Conservation (phyloP, 1,140 invertebrate species). For the Melipona quadrifasciata region DNA sequence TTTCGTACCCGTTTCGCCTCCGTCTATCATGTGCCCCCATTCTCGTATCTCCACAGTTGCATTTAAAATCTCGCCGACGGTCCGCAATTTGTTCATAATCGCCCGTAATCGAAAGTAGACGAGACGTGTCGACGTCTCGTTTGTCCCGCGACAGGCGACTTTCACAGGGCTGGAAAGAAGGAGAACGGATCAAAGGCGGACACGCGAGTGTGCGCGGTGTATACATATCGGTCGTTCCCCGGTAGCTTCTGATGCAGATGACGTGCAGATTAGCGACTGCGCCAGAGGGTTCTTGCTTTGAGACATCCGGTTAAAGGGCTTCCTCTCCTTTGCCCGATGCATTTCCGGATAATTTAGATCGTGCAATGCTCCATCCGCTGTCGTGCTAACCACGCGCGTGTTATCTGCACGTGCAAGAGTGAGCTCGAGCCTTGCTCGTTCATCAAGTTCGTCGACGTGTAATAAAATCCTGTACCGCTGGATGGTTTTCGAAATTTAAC, state of each 20-base stretch:
- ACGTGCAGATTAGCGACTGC: conserved; percentile 73
- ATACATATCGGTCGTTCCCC: not conserved
- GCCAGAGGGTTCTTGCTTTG: conserved; percentile 71
- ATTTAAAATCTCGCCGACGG: no score
- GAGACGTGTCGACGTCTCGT: not conserved
- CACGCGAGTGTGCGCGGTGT: not conserved
- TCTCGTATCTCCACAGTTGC: no score
- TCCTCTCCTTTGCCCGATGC: conserved; percentile 54
- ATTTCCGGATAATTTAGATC: conserved; percentile 73
- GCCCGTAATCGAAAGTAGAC: not conserved
- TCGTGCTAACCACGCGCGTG: not conserved
- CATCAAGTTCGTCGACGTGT: not conserved
- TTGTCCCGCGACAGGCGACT: not conserved
- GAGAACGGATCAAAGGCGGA: not conserved
- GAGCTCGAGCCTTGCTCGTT: conserved; percentile 9
- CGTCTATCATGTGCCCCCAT: no score
- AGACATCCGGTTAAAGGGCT: conserved; percentile 60
- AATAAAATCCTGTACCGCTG: not conserved
- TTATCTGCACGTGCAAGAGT: conserved; percentile 11
- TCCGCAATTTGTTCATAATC: no score
- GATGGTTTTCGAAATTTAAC: no score
- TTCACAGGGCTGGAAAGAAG: not conserved
- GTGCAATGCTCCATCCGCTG: conserved; percentile 27
- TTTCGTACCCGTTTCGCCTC: no score
- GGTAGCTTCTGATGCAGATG: conserved; percentile 70